Conservation (phyloP, 2,113 vertebrate species). For the Apeltes quadracus region DNA sequence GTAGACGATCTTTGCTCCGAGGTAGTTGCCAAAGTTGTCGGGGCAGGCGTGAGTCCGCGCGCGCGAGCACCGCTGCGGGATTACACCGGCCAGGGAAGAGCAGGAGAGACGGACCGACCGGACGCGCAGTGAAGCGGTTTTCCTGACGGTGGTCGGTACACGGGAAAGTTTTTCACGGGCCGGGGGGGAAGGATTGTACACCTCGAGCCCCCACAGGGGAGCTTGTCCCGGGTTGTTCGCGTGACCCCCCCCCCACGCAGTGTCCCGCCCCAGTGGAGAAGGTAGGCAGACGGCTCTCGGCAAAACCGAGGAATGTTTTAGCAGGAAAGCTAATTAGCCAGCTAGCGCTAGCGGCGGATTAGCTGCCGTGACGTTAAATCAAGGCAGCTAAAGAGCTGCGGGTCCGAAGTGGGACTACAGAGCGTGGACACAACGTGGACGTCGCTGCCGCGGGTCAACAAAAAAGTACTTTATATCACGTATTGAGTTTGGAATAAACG, state of each 20-base stretch:
- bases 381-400: too few relatives aligned
- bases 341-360: conserved; percentile 48
- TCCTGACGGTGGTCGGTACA: not conserved
- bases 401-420: not conserved
- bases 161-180: not conserved
- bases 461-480: not conserved
- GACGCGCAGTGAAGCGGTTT: not conserved
- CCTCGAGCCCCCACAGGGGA: not conserved
- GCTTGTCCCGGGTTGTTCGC: not conserved
- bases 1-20: conserved; percentile 45
- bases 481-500: not conserved
- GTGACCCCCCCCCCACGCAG: not conserved
- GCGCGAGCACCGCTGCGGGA: conserved; percentile 34
- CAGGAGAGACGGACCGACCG: conserved; percentile 19
- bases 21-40: conserved; percentile 60
- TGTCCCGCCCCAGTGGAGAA: not conserved
- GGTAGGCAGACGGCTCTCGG: conserved; percentile 45
- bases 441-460: accelerated
- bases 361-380: not conserved
- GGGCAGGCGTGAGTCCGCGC: conserved; percentile 6
- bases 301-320: conserved; percentile 56
- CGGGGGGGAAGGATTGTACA: not conserved
- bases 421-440: not conserved
- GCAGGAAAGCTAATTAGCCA: conserved; percentile 64
- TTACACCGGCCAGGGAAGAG: conserved; percentile 40